Evolutionary conservation across 2,888 invertebrate species (phyloP).

Genomic region (Fissipunctia ypsillon): DNA sequence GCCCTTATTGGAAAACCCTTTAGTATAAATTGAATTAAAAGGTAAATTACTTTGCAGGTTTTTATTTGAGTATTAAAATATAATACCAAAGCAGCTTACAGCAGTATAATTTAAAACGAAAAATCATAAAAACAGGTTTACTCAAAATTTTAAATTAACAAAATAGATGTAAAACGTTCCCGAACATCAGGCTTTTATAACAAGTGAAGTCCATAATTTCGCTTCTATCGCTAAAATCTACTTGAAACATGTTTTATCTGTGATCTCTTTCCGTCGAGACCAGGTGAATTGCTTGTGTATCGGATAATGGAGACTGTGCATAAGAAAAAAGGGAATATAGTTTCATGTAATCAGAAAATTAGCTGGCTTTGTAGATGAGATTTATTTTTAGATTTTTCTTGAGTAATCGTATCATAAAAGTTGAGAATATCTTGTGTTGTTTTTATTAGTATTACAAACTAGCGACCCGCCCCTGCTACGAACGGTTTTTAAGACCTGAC

Average conservation of each 20-base stretch:
- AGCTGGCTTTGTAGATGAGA: neutral
- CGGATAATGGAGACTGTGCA: conserved; percentile 18
- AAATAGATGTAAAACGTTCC: neutral
- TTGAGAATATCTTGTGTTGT: neutral
- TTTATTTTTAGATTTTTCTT: neutral
- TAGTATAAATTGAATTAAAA: neutral
- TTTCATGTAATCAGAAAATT: conserved; percentile 30
- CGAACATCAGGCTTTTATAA: conserved; percentile 15
- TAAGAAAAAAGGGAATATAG: neutral
- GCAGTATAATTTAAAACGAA: neutral
- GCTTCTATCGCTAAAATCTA: conserved; percentile 41
- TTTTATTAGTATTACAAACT: no score
- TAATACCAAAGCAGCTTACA: neutral
- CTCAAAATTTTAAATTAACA: neutral
- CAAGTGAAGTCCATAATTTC: conserved; percentile 49
- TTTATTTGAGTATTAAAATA: neutral
- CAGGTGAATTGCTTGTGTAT: conserved; percentile 48
- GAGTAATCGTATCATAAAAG: neutral
- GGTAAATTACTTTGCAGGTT: neutral
- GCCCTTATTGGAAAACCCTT: no score
- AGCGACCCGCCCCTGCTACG: no score
- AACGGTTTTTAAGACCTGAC: no score
- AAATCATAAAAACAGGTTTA: conserved; percentile 12
- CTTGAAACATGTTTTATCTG: conserved; percentile 51
- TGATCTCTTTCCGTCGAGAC: conserved; percentile 42